A percentile compares a stretch with the other conserved stretches of the same genome.
Conservation (phyloP, 92 coral and sea anemone genomes). For the Isaurus tuberculatus region DNA sequence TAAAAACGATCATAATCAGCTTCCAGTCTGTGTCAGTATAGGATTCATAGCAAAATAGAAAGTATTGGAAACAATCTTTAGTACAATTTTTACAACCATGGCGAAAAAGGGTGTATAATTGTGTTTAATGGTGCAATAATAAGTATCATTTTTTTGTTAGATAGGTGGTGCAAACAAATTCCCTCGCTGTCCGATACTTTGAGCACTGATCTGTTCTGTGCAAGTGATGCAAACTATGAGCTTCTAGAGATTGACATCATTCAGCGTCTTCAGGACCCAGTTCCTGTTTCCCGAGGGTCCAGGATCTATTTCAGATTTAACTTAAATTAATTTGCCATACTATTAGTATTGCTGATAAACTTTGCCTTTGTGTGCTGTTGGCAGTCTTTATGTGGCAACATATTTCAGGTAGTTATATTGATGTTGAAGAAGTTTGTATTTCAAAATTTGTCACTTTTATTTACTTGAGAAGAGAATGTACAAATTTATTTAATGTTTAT, state of each 20-base stretch:
- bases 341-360: no score
- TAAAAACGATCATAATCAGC: constrained; percentile 39
- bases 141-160: constrained; percentile 13
- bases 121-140: constrained; percentile 35
- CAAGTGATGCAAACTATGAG: constrained; percentile 49
- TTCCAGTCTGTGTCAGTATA: constrained; percentile 44
- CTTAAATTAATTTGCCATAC: constrained; percentile 31
- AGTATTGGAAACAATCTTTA: no score
- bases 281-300: constrained; percentile 42
- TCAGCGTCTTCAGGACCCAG: constrained; percentile 36
- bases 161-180: constrained; percentile 49
- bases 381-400: no score
- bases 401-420: not conserved
- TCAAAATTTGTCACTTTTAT: not conserved
- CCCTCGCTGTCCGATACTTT: constrained; percentile 52
- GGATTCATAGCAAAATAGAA: constrained; percentile 40
- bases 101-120: no score
- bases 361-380: no score
- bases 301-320: constrained; percentile 37
- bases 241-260: constrained; percentile 43
- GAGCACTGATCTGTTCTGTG: constrained; percentile 40
- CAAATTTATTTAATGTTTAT: not conserved
- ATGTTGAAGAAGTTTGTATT: not conserved
- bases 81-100: no score
- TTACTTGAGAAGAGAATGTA: not conserved